These are phyloP conservation scores for Margaritifera margaritifera DNA, from an alignment of 2,888 invertebrate species.

Conservation along the genomic window DNA sequence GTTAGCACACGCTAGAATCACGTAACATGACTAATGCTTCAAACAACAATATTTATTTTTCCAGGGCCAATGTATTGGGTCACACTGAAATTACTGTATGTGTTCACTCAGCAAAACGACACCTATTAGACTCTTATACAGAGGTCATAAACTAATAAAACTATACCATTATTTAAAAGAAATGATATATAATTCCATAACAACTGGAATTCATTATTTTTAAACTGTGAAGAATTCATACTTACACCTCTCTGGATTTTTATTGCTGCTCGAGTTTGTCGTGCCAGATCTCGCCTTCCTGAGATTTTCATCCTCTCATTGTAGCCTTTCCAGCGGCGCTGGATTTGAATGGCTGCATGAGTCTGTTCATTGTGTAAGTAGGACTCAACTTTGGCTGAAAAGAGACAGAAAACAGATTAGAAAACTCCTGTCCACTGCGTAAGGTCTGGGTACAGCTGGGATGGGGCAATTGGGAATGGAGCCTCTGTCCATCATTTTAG, in stretches of 20 bases:
- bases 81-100: too few species aligned
- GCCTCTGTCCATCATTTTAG: neutral
- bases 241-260: constrained; percentile 67
- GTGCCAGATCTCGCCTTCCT: constrained; percentile 39
- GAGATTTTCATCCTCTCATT: constrained; percentile 48
- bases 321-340: constrained; percentile 67
- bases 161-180: too few species aligned
- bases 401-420: constrained; percentile 4
- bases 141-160: too few species aligned
- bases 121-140: too few species aligned
- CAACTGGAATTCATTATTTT: too few species aligned
- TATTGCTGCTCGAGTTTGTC: constrained; percentile 59
- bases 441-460: neutral
- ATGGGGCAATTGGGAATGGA: neutral
- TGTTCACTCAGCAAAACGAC: too few species aligned
- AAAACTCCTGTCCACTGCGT: neutral
- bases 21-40: too few species aligned
- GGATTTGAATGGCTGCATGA: constrained; percentile 66
- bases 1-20: too few species aligned
- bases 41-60: too few species aligned
- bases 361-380: constrained; percentile 64
- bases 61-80: too few species aligned
- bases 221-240: neutral
- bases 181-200: too few species aligned
- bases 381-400: constrained; percentile 63